phyloP scores from a whole-genome alignment of 2,113 vertebrate genomes.

The Xiphias gladius region DNA sequence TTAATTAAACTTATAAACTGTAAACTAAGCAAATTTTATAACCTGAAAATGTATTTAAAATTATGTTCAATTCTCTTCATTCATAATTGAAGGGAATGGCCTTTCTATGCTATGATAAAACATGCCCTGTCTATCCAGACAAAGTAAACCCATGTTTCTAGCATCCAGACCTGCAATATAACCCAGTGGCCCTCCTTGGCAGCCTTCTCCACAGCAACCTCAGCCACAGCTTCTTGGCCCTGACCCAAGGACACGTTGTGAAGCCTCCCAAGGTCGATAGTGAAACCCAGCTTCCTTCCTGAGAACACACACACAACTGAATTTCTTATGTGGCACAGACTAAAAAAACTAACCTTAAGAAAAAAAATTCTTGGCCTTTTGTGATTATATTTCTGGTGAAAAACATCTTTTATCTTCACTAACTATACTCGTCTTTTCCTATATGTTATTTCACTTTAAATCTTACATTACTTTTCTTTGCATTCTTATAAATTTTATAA shows the following conservation, averaged over 20 bases:
- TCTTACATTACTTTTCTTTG: neutral
- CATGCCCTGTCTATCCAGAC: neutral
- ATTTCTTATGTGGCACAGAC: neutral
- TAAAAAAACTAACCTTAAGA: neutral
- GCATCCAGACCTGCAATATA: constrained; percentile 87
- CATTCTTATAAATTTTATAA: too few species aligned
- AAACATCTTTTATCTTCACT: neutral
- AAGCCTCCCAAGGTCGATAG: constrained; percentile 89
- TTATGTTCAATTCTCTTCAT: too few species aligned
- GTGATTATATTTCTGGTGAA: neutral
- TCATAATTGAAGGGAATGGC: neutral
- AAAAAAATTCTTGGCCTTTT: too few species aligned
- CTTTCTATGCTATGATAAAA: neutral
- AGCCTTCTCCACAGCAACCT: constrained; percentile 87
- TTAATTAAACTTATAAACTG: too few species aligned
- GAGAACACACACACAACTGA: constrained; percentile 19
- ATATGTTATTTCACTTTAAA: neutral
- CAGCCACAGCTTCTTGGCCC: constrained; percentile 89
- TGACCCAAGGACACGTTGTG: constrained; percentile 87
- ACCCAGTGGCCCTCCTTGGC: constrained; percentile 93
- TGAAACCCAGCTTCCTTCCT: constrained; percentile 88
- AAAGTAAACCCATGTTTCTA: neutral
- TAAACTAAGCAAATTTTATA: neutral
- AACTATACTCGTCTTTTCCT: neutral
- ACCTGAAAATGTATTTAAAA: neutral